Evolutionary conservation across 2,113 vertebrate genomes (phyloP).

Genomic region (Lepus americanus): DNA sequence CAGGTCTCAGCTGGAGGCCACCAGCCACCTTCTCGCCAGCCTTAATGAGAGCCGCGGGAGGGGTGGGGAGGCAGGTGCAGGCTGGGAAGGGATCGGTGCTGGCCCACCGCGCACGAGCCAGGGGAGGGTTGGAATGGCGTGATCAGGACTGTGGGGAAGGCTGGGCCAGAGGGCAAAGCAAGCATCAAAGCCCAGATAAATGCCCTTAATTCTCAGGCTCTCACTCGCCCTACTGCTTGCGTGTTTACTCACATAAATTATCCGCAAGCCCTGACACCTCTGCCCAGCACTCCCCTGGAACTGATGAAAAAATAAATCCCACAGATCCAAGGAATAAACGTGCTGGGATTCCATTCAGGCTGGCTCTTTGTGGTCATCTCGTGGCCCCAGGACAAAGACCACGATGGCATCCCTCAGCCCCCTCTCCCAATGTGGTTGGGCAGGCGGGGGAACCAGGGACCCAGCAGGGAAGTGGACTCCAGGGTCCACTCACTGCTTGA

Average conservation of each 20-base stretch:
- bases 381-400: not conserved
- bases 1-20: constrained; percentile 75
- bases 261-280: constrained; percentile 76
- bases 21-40: not conserved
- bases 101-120: not conserved
- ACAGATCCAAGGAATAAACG: constrained; percentile 78
- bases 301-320: constrained; percentile 80
- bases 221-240: constrained; percentile 70
- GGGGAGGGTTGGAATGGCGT: constrained; percentile 79
- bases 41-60: constrained; percentile 71
- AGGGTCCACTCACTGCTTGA: not conserved
- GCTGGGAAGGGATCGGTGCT: constrained; percentile 2
- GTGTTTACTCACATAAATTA: constrained; percentile 85
- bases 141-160: constrained; percentile 61
- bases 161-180: constrained; percentile 74
- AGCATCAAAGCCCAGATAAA: constrained; percentile 81
- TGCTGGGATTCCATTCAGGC: constrained; percentile 58
- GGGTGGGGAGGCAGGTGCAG: constrained; percentile 17
- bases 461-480: not conserved
- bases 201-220: constrained; percentile 82
- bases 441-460: not conserved
- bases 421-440: not conserved
- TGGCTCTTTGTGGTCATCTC: not conserved
- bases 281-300: constrained; percentile 72
- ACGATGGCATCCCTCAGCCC: not conserved